A percentile compares a stretch with the other conserved stretches of the same genome.
Conservation (phyloP, 2,888 invertebrate species). For the Tholera decimalis region DNA sequence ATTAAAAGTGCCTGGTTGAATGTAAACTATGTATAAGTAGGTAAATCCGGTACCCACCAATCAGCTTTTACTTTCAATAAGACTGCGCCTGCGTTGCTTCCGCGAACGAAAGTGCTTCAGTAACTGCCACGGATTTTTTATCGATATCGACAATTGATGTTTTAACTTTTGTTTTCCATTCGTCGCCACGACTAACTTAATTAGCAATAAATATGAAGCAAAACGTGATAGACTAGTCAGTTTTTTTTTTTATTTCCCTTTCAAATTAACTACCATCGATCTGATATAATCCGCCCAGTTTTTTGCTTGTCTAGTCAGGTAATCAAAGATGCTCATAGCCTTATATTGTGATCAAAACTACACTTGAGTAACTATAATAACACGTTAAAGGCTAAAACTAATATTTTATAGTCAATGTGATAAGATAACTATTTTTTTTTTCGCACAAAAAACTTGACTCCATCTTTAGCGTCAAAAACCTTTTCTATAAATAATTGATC, state of each 20-base stretch:
- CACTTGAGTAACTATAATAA: constrained; percentile 51
- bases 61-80: constrained; percentile 88
- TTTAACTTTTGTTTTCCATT: constrained; percentile 10
- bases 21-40: constrained; percentile 68
- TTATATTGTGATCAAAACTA: constrained; percentile 53
- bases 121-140: constrained; percentile 52
- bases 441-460: constrained; percentile 51
- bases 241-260: constrained; percentile 13
- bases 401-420: constrained; percentile 58
- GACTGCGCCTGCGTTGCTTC: constrained; percentile 79
- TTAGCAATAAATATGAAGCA: constrained; percentile 29
- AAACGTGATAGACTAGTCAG: constrained; percentile 23
- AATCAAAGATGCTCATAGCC: constrained; percentile 34
- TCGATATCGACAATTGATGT: constrained; percentile 55
- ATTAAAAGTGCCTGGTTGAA: constrained; percentile 54
- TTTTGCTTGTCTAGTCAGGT: constrained; percentile 40
- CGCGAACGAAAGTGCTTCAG: constrained; percentile 86
- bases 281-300: constrained; percentile 1
- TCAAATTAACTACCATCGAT: constrained; percentile 8
- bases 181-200: constrained; percentile 13
- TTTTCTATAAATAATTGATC: constrained; percentile 76
- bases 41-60: constrained; percentile 79
- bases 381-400: constrained; percentile 47
- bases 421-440: constrained; percentile 60
- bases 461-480: constrained; percentile 62